Evolutionary conservation across 2,888 invertebrate species (phyloP).

Genomic region (Melitaea athalia): DNA sequence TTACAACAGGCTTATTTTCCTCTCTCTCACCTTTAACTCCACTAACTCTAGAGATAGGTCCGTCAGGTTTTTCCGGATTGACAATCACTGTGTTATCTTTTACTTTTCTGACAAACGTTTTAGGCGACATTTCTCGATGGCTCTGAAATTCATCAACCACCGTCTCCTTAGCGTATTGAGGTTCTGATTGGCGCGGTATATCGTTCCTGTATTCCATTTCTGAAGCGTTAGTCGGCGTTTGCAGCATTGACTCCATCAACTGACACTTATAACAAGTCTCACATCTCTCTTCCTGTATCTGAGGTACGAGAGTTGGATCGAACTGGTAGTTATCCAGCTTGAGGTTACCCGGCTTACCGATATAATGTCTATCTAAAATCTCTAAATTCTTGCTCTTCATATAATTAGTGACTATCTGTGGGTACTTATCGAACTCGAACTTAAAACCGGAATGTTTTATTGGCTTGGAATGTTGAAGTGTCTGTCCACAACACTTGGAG

Average conservation of each 20-base stretch:
- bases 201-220: constrained; percentile 84
- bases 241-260: constrained; percentile 82
- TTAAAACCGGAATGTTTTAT: constrained; percentile 87
- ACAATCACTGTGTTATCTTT: constrained; percentile 74
- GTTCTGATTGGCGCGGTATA: constrained; percentile 66
- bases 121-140: constrained; percentile 57
- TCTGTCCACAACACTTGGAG: constrained; percentile 75
- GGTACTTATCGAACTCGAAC: constrained; percentile 88
- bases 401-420: constrained; percentile 88
- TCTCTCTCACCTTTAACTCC: neutral
- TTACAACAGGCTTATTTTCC: constrained; percentile 33
- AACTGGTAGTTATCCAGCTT: constrained; percentile 79
- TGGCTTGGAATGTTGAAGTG: constrained; percentile 82
- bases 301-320: constrained; percentile 73
- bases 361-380: constrained; percentile 82
- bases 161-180: constrained; percentile 67
- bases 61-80: constrained; percentile 47
- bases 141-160: constrained; percentile 50
- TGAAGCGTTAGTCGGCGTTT: constrained; percentile 90
- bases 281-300: constrained; percentile 76
- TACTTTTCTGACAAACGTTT: constrained; percentile 69
- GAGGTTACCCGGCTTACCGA: constrained; percentile 80
- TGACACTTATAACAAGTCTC: constrained; percentile 80
- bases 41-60: constrained; percentile 10
- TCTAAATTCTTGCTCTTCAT: constrained; percentile 89